Evolutionary conservation across 2,888 invertebrate genomes (phyloP).

Genomic region (Pollenia angustigena): DNA sequence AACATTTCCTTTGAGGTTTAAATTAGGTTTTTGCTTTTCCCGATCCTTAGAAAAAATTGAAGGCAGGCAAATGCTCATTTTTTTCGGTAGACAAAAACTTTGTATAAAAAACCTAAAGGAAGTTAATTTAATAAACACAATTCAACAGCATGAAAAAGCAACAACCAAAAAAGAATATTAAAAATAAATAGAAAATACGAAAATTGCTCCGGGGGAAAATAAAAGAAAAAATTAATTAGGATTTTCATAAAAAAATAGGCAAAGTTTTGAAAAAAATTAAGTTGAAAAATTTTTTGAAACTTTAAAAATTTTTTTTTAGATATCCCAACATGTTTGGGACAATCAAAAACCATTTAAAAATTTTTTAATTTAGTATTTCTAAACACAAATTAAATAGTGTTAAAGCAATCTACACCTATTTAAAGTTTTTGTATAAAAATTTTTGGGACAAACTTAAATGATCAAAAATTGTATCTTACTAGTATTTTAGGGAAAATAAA

Average conservation of each 20-base stretch:
- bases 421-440: not conserved
- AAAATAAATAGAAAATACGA: conserved; percentile 9
- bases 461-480: not conserved
- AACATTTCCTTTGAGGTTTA: conserved; percentile 13
- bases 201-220: not conserved
- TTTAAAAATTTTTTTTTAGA: not conserved
- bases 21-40: conserved; percentile 18
- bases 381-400: not conserved
- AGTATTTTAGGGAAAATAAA: not conserved
- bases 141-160: conserved; percentile 3
- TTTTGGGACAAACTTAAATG: not conserved
- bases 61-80: conserved; percentile 16
- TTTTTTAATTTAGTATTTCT: not conserved
- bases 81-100: too few relatives aligned
- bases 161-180: conserved; percentile 7
- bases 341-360: not conserved
- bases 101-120: not conserved
- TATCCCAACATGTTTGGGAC: not conserved
- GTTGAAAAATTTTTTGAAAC: too few relatives aligned
- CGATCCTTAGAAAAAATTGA: not conserved
- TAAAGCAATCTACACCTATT: not conserved
- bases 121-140: conserved; percentile 46
- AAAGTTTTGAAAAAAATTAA: not conserved
- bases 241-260: not conserved
- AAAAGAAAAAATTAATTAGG: not conserved